Evolutionary conservation across 2,888 invertebrate species (phyloP).

Genomic region (Aelia acuminata): DNA sequence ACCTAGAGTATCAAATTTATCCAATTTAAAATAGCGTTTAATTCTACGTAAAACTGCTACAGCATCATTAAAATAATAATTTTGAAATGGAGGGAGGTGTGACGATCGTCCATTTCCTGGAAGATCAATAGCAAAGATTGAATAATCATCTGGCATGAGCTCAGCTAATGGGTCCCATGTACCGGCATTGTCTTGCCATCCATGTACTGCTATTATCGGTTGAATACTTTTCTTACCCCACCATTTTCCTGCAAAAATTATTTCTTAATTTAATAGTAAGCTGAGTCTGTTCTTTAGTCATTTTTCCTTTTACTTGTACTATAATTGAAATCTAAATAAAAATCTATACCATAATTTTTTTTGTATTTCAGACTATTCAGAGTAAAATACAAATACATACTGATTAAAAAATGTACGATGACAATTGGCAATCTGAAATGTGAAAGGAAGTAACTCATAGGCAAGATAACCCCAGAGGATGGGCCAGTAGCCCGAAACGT

Average conservation of each 20-base stretch:
- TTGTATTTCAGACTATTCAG: too few species aligned
- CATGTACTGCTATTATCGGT: slow-evolving; percentile 82
- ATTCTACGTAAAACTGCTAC: slow-evolving; percentile 75
- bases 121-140: slow-evolving; percentile 76
- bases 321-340: too few species aligned
- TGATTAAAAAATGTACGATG: too few species aligned
- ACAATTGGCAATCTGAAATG: too few species aligned
- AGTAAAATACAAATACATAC: too few species aligned
- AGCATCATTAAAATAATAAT: slow-evolving; percentile 61
- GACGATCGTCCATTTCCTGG: slow-evolving; percentile 82
- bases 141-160: slow-evolving; percentile 71
- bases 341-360: too few species aligned
- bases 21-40: slow-evolving; percentile 82
- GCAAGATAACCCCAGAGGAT: too few species aligned
- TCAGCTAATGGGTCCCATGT: slow-evolving; percentile 82
- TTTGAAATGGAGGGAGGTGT: slow-evolving; percentile 72
- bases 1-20: slow-evolving; percentile 80
- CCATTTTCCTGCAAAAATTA: slow-evolving; percentile 72
- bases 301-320: background rate
- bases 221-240: slow-evolving; percentile 78
- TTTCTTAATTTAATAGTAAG: background rate
- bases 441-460: too few species aligned
- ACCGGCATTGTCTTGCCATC: slow-evolving; percentile 86
- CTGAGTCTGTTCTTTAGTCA: background rate
- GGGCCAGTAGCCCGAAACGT: too few species aligned